Base-by-base conservation (phyloP, 2,797 vertebrate genomes). In the Sebastes elongatus region DNA sequence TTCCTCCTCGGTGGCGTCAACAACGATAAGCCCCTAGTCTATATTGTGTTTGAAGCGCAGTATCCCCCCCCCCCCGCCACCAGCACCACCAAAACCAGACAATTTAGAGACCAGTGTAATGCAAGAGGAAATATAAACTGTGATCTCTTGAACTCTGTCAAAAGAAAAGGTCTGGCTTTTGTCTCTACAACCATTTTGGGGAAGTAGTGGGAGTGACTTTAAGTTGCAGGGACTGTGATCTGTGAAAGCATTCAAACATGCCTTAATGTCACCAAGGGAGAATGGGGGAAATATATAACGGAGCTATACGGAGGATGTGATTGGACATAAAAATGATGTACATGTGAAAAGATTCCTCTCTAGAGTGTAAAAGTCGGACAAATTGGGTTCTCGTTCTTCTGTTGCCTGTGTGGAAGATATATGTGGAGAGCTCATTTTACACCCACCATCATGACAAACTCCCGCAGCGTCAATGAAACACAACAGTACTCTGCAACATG, bases 111-210 rank as follows among this genome's bases (percentile, higher is more conserved):
- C 65, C 72, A 60, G 25, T 86, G 89, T 88, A 89, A 91, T 89
- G 89, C 88, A 88, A 90, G 74, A 90, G 91, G 90, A 95, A 94
- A 94, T 88, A 92, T 92, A 92, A 90, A 90, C 82, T 56, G 72
- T 90, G 92, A 93, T 89, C 92, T 93, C 82, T 89, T 94, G 92
- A 93, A 94, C 92, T 76, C 89, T 91, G 88, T 88, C 90, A 89
- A 52, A 92, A 82, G 72, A 82, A 86, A 88, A 75, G 62, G 68
- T 84, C 94, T 95, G 93, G 89, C 72, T 89, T 94, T 87, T 88
- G 86, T 95, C 91, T 88, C 30, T 7, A 11, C 55, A 68, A 66
- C 73, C 83, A 71, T 91, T 91, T 93, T 86, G 67, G 79, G 86
- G 84, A 92, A 90, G 86, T 81, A 62, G 86, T 62, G 66, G 86